A percentile compares a stretch with the other conserved stretches of the same genome.
These are phyloP conservation scores for Aphidoletes aphidimyza DNA, from an alignment of 2,888 invertebrate genomes.

Conservation along the genomic window DNA sequence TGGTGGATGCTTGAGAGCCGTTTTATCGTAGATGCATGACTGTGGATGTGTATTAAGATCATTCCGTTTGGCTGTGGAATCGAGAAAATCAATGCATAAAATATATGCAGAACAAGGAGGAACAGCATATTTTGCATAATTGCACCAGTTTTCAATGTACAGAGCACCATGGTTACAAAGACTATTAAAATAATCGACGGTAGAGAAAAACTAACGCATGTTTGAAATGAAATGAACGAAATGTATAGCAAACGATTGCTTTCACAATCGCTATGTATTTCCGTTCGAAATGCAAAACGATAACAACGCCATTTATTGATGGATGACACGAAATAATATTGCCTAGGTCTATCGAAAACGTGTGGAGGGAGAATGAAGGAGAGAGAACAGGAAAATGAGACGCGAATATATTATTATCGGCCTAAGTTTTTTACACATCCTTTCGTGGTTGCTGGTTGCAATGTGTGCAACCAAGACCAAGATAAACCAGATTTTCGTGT, in stretches of 20 bases:
- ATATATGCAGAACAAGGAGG: constrained; percentile 26
- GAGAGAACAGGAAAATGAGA: neutral
- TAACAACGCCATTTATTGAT: constrained; percentile 15
- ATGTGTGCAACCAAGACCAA: neutral
- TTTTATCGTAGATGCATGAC: neutral
- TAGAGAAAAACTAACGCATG: neutral
- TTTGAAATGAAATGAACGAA: too few species aligned
- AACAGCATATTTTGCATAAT: constrained; percentile 16
- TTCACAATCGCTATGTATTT: neutral
- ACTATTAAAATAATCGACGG: constrained; percentile 10
- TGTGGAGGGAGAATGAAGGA: neutral
- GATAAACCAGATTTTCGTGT: neutral
- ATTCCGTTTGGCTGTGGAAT: neutral
- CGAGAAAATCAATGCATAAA: neutral
- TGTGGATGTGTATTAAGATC: neutral
- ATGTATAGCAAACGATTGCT: neutral
- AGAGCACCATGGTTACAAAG: neutral
- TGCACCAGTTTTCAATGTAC: constrained; percentile 23
- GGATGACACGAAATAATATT: constrained; percentile 3
- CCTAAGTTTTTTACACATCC: neutral
- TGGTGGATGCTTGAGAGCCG: neutral
- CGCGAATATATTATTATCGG: neutral
- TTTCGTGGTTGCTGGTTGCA: neutral
- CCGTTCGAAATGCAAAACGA: neutral
- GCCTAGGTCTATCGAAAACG: neutral